Evolutionary conservation across 2,888 invertebrate genomes (phyloP).

Genomic region (Bellardia bayeri): DNA sequence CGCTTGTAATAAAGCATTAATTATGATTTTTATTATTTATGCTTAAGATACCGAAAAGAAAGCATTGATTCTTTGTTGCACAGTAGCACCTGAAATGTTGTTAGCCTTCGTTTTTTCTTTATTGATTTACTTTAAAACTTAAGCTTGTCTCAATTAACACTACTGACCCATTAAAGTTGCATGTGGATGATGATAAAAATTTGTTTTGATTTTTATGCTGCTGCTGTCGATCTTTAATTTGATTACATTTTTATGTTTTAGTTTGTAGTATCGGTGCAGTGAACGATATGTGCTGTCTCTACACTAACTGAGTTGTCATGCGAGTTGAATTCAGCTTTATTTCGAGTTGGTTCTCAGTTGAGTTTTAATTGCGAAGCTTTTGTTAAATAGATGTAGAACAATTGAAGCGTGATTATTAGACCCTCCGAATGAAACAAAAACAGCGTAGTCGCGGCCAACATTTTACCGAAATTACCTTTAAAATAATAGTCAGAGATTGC

Average conservation of each 20-base stretch:
- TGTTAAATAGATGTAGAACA: too few relatives aligned
- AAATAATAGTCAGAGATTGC: too few relatives aligned
- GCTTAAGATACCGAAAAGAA: not conserved
- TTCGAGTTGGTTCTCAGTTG: too few relatives aligned
- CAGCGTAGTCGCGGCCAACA: too few relatives aligned
- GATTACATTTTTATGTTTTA: not conserved
- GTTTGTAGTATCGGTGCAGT: not conserved
- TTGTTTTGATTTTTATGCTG: conserved; percentile 16
- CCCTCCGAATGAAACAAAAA: too few relatives aligned
- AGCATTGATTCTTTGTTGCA: not conserved
- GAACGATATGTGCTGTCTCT: not conserved
- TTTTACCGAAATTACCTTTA: too few relatives aligned
- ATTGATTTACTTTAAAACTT: not conserved
- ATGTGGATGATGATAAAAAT: not conserved
- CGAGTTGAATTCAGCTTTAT: too few relatives aligned
- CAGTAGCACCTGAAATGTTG: conserved; percentile 38
- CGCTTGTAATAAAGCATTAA: not conserved
- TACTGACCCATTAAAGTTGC: conserved; percentile 21
- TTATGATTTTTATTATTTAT: not conserved
- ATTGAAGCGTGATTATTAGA: too few relatives aligned
- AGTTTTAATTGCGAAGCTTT: too few relatives aligned
- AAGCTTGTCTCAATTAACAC: conserved; percentile 34
- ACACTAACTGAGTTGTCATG: too few relatives aligned
- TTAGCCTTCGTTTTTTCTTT: conserved; percentile 46
- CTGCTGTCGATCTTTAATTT: not conserved